Evolutionary conservation across 2,797 vertebrate genomes (phyloP).

Genomic region (Tarsius wallacei): DNA sequence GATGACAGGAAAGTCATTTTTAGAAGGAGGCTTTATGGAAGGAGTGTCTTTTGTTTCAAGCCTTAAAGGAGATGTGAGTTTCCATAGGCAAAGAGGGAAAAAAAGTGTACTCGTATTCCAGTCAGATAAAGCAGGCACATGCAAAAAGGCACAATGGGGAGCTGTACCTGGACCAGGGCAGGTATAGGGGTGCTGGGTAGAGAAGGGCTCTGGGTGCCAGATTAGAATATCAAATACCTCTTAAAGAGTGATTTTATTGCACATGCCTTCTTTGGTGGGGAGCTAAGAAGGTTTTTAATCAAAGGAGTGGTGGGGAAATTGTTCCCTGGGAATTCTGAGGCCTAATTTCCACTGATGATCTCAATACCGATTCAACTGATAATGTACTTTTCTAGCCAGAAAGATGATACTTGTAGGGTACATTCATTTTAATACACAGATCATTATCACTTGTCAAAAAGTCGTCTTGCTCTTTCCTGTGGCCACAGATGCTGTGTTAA

Average conservation of each 20-base stretch:
- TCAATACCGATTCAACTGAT: too few relatives aligned
- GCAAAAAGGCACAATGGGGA: fast-evolving
- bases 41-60: not conserved
- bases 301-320: not conserved
- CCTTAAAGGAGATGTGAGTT: not conserved
- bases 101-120: fast-evolving
- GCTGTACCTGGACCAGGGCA: too few relatives aligned
- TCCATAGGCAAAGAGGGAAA: not conserved
- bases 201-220: fast-evolving
- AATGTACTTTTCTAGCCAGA: too few relatives aligned
- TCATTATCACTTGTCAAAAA: too few relatives aligned
- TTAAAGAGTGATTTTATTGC: not conserved
- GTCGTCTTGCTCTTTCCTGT: too few relatives aligned
- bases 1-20: not conserved
- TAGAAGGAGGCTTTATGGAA: slow-evolving; percentile 18
- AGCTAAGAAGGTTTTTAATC: not conserved
- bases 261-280: not conserved
- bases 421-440: too few relatives aligned
- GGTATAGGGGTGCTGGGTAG: not conserved
- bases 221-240: not conserved
- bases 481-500: too few relatives aligned
- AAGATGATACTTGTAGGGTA: too few relatives aligned
- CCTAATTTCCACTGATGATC: too few relatives aligned
- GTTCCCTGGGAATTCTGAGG: too few relatives aligned
- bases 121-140: not conserved